Evolutionary conservation across 1,140 invertebrate species (phyloP), one percentile per base, ranked within the genome.

Genomic region (Drosophila kanapiae): DNA sequence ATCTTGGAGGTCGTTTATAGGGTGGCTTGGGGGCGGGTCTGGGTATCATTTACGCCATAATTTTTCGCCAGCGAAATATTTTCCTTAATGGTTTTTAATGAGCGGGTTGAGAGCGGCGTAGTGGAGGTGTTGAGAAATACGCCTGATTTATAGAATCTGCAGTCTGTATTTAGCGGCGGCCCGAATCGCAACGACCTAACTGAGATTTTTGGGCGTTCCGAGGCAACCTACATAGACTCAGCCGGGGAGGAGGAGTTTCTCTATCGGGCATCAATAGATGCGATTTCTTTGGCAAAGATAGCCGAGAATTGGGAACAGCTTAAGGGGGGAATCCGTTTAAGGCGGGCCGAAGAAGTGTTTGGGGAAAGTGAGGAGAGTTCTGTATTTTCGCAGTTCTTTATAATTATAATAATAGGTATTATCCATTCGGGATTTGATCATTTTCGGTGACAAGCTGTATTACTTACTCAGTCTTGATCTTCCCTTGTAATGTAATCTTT

Each of bases 71-170:
- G 84, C 53, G 76, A 82, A 83, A 88, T 88, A 88, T 87, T 87
- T 82, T 80, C 63, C 84, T 88, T 88, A 87, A 87, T 87, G 84
- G 84, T 84, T 87, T 87, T 87, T 87, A 87, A 87, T 87, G 84
- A 87, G 84, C 64, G 84, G 84, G 79, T 87, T 76, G 68, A 82
- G 60, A 79, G 51, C 33, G 45, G 33, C 40, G 31, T 35, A 23
- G 2, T 37, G 27, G 68, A 85, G 82, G 82, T 85, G 82, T 85
- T 87, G 84, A 87, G 84, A 87, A 87, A 87, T 88, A 83, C 72
- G 80, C 68, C 84, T 87, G 84, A 87, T 87, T 87, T 87, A 87
- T 87, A 83, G 80, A 80, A 78, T 78, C 77, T 61, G 61, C 49
- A 75, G 72, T 61, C 84, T 87, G 78, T 88, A 83, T 78, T 87